Evolutionary conservation across 2,888 invertebrate genomes (phyloP), one percentile per base, ranked within the genome.

Genomic region (Prenolepis imparis): DNA sequence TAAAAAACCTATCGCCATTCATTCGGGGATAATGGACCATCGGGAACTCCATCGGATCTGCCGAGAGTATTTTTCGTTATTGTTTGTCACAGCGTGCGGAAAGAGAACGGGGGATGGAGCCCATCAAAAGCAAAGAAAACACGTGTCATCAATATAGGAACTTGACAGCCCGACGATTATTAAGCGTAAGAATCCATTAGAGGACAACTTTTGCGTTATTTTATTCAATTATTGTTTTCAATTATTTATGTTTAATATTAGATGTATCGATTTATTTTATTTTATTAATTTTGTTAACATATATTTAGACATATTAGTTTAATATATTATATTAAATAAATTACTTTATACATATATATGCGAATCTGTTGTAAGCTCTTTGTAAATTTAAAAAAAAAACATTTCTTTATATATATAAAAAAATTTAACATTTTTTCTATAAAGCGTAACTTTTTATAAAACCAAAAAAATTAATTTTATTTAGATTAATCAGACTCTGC

Each of bases 21-120:
- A 77, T 67, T 64, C 64, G 41, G 18, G 21, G 84, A 85, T 87
- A 87, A 87, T 87, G 84, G 72, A 75, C 52, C 67, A 32, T 68
- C 52, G 24, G 41, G 15, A 41, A 52, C 48, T n/a, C 39, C 12
- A 48, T 21, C 73, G 73, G 68, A 61, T 28, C 64, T 55, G 44
- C 4, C 57, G 66, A 39, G 77, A 75, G 48, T 82, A 57, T 66
- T 75, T 64, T 66, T 61, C 57, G 57, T 66, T 44, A 67, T 21
- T 75, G 66, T 82, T 66, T 66, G 66, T 59, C 41, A 32, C 44
- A 18, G 3, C 24, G 15, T 0, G n/a, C n/a, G 66, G 5, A 9
- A 28, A 3, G 18, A 32, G 3, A 8, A 52, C 1, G 15, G 6
- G 15, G 11, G 57, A 32, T 41, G 44, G 57, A 36, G 18, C 18